phyloP scores from a whole-genome alignment of 2,888 invertebrate species.

The Brenthis ino region DNA sequence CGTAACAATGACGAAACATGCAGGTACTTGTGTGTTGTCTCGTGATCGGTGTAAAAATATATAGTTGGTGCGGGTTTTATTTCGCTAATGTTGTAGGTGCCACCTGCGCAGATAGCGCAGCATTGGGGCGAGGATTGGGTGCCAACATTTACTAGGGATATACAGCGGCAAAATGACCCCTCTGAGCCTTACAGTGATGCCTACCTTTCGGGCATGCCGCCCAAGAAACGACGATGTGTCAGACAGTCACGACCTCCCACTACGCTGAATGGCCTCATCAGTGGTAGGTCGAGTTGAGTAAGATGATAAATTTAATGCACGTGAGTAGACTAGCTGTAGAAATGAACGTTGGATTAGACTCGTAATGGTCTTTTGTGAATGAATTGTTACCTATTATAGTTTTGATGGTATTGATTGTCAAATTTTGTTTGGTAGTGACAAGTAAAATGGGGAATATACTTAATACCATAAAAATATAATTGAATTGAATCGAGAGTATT shows the following conservation, averaged over 20 bases:
- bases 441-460: too few species aligned
- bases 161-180: slow-evolving; percentile 86
- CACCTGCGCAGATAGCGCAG: slow-evolving; percentile 73
- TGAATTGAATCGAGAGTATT: too few species aligned
- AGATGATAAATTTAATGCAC: not conserved
- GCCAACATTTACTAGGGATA: slow-evolving; percentile 92
- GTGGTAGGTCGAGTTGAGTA: slow-evolving; percentile 47
- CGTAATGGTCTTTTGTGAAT: too few species aligned
- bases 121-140: slow-evolving; percentile 86
- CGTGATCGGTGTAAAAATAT: slow-evolving; percentile 12
- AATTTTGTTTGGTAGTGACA: too few species aligned
- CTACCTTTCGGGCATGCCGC: slow-evolving; percentile 94
- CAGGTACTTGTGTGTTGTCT: slow-evolving; percentile 24
- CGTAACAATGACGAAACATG: slow-evolving; percentile 3
- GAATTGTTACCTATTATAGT: too few species aligned
- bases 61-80: slow-evolving; percentile 34
- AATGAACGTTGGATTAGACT: too few species aligned
- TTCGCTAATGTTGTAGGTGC: slow-evolving; percentile 44
- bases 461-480: too few species aligned
- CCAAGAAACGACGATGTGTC: slow-evolving; percentile 91
- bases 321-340: too few species aligned
- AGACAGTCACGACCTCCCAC: slow-evolving; percentile 57
- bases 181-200: slow-evolving; percentile 90
- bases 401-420: too few species aligned
- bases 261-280: slow-evolving; percentile 58